Base-by-base conservation (phyloP, 64 coral and sea anemone species). In the Catalaphyllia jardinei region DNA sequence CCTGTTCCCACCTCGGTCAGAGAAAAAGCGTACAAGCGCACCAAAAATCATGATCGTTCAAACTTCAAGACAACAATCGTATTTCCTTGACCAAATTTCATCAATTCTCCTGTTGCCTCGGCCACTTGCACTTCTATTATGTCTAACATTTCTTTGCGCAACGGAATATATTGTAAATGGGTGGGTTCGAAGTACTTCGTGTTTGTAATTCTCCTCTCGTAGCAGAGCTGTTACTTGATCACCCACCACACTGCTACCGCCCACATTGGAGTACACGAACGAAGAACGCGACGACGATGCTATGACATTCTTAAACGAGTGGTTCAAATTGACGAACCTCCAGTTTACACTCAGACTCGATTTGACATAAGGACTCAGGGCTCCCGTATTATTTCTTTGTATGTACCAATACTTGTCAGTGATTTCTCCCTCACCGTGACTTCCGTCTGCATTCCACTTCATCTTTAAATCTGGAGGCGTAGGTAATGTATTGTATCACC, bases 141-240 rank as follows among this genome's bases (percentile, higher is more conserved):
- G 33, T 75, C 30, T 2, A 75, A 16, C 12, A 19, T 4, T 2
- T 33, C 2, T 2, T 25, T 16, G 2, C 73, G 73, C 29, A 15
- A 1, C 5, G 73, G 30, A 29, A 75, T 29, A 50, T 83, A 83
- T 49, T 83, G 80, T 9, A 83, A 12, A 12, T 83, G 80, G 15
- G 30, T n/a, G 8, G 80, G 80, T 64, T 64, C 80, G 28, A 83
- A 83, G 7, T 83, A 83, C 60, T 65, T 29, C 5, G 20, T 20
- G 55, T 24, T 64, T 10, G 59, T 63, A 62, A 15, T 35, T 50
- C 24, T 65, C 57, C 33, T 83, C 80, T 19, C 55, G 80, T 0
- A 83, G 16, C n/a, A 83, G 57, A 62, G 65, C 80, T 0, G 54
- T 83, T 2, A 83, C 80, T 83, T 83, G 80, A 64, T 46, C 49